Base-by-base conservation (phyloP, 2,797 vertebrate genomes). In the Orestias chungarensis region DNA sequence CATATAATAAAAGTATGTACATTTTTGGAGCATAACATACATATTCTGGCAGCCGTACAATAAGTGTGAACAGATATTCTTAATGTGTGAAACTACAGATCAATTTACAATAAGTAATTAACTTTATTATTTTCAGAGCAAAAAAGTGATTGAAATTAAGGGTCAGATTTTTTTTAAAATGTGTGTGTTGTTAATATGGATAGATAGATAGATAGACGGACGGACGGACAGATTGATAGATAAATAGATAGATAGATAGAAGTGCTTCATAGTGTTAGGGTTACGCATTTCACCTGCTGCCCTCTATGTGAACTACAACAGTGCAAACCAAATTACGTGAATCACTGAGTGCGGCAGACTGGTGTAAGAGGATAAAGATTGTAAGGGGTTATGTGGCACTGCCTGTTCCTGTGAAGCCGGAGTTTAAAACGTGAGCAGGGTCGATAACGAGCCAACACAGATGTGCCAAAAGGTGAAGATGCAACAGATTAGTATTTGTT, bases 331-430 rank as follows among this genome's bases (percentile, higher is more conserved):
- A 43, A 49, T 44, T 25, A 18, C 66, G n/a, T 57, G 46, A 40
- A 27, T 20, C 59, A 27, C 6, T 40, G 55, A 78, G 42, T 61
- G 46, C 73, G 70, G 44, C 55, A 75, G 43, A 73, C 43, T 43
- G 6, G 29, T 64, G 18, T 76, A 74, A 81, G 66, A 84, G 73
- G 73, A 80, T 84, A 70, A 84, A 70, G 59, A 62, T 42, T 42
- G 59, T n/a, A 42, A 62, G 17, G n/a, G 75, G 64, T 43, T 38
- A 71, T 71, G 61, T 50, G 50, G 29, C 62, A 38, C 50, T n/a
- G 25, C 65, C 47, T 50, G 62, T 70, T 20, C 70, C 72, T 10
- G 27, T 38, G 35, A 29, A 7, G n/a, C 12, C 52, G 68, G 49
- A 42, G 42, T 69, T 74, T 42, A 59, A 66, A 42, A 70, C 64